Base-by-base conservation (phyloP, 2,797 vertebrate genomes). In the Muraenolepis orangiensis region DNA sequence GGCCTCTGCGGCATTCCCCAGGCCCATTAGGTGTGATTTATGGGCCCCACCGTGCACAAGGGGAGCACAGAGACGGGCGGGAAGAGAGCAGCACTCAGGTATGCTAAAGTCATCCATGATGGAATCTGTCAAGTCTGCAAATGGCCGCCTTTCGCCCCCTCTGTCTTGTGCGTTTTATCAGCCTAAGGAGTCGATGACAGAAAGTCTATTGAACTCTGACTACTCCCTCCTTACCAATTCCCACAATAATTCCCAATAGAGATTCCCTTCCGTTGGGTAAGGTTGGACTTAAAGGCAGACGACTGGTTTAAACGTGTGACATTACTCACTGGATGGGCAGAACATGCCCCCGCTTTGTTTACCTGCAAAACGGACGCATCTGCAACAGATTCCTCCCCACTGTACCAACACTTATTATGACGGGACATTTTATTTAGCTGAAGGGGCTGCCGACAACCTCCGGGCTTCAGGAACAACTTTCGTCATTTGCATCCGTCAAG, bases 1-100 rank as follows among this genome's bases (percentile, higher is more conserved):
- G 87, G 90, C 90, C 91, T 92, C 88, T 73, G 76, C 20, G 75
- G 91, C 81, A 85, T 90, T 85, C 85, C 88, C 88, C 90, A 87
- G 88, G 88, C 89, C 85, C 88, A 91, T 92, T 91, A 92, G 93
- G 84, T 78, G 84, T 91, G 92, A 93, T 91, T 93, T 91, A 93
- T 92, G 87, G 83, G 88, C 86, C 78, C 73, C 78, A 84, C 72
- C 69, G 10, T 13, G n/a, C 26, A 13, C 85, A 91, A 42, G 76
- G 88, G 87, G 89, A 91, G 88, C 88, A 87, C 88, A 91, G 14
- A 80, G 76, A 76, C 81, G 86, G 78, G 85, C 79, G 80, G 81
- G 72, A 76, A 83, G 84, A 88, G 86, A 92, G 90, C 87, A 84
- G 85, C 72, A 76, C 87, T 89, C 85, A 89, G 91, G 88, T 93